Evolutionary conservation across 1,140 invertebrate genomes (phyloP).

Genomic region (Sycophila sp.): DNA sequence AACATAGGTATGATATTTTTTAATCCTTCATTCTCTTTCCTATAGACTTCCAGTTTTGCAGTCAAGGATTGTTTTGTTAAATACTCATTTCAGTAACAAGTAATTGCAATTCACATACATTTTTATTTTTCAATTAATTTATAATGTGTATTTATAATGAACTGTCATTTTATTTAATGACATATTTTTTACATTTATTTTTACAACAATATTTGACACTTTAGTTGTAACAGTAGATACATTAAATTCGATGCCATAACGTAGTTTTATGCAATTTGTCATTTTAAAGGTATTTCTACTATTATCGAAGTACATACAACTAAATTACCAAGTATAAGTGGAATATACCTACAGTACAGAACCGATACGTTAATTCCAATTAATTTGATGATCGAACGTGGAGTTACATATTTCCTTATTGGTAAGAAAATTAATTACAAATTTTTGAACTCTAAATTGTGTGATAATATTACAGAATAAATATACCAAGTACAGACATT

Average conservation of each 20-base stretch:
- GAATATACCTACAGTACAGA: constrained; percentile 32
- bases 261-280: neutral
- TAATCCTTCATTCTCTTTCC: neutral
- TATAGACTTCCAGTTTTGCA: too few relatives aligned
- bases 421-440: too few relatives aligned
- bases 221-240: constrained; percentile 21
- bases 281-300: constrained; percentile 12
- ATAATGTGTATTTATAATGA: constrained; percentile 12
- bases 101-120: neutral
- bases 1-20: neutral
- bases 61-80: too few relatives aligned
- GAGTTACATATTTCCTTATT: constrained; percentile 8
- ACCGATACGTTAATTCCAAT: constrained; percentile 20
- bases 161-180: constrained; percentile 3
- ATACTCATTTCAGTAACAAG: neutral
- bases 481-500: too few relatives aligned
- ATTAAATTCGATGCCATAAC: constrained; percentile 23
- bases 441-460: too few relatives aligned
- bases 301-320: constrained; percentile 5
- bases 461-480: too few relatives aligned
- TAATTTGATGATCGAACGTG: constrained; percentile 8
- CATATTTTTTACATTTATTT: constrained; percentile 35
- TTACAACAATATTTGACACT: constrained; percentile 38
- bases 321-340: constrained; percentile 12
- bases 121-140: constrained; percentile 27